Percentiles rank a stretch among this genome's conserved stretches.
These are phyloP conservation scores for Lasioglossum malachurum DNA, from an alignment of 2,888 invertebrate genomes.

Conservation along the genomic window DNA sequence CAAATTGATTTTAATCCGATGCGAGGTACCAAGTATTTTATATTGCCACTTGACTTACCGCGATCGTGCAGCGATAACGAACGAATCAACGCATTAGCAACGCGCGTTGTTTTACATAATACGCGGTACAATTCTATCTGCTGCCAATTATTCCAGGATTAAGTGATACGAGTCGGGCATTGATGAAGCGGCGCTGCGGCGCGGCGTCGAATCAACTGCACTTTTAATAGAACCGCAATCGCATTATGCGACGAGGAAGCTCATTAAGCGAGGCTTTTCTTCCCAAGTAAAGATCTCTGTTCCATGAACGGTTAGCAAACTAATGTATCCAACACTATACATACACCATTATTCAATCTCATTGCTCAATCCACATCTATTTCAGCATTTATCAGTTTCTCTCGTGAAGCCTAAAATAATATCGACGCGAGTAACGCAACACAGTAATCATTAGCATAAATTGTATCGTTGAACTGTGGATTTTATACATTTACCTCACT, in stretches of 20 bases:
- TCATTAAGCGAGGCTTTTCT: conserved; percentile 29
- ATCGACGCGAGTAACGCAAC: background rate
- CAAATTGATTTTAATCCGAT: background rate
- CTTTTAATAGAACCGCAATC: conserved; percentile 31
- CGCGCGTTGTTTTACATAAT: conserved; percentile 36
- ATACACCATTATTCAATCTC: background rate
- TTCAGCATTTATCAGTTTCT: background rate
- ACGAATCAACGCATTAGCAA: conserved; percentile 17
- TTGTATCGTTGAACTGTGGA: too few species aligned
- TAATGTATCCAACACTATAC: background rate
- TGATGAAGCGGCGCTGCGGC: conserved; percentile 18
- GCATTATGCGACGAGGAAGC: conserved; percentile 11
- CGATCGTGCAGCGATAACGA: background rate
- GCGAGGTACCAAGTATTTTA: background rate
- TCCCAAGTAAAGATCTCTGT: background rate
- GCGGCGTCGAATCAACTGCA: conserved; percentile 13
- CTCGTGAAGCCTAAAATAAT: background rate
- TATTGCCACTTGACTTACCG: background rate
- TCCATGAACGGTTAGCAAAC: background rate
- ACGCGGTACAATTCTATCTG: background rate
- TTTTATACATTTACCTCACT: too few species aligned
- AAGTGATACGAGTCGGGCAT: conserved; percentile 44
- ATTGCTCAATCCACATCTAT: background rate
- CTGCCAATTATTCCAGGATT: conserved; percentile 35
- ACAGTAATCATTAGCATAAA: background rate